Conservation (phyloP, 2,797 vertebrate species). For the Hoplostethus mediterraneus region DNA sequence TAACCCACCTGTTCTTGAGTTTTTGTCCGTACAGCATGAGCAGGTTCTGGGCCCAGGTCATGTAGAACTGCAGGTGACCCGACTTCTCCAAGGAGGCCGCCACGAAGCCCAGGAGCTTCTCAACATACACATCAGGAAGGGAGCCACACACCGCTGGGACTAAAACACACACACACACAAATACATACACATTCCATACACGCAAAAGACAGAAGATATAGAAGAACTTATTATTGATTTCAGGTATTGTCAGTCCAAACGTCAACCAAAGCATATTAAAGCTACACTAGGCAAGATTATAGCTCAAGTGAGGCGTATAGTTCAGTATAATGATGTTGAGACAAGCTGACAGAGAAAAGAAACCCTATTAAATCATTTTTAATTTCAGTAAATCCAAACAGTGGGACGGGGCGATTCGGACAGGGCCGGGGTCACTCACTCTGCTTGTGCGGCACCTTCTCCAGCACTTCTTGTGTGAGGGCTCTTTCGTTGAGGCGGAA, state of each 20-base stretch:
- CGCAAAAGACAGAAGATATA: constrained; percentile 1
- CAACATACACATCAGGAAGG: constrained; percentile 92
- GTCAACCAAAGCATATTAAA: background rate
- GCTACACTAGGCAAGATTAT: no score
- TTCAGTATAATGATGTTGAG: background rate
- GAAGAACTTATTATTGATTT: background rate
- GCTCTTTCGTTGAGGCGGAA: constrained; percentile 92
- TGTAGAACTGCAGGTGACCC: constrained; percentile 94
- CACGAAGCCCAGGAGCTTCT: constrained; percentile 91
- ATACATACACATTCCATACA: background rate
- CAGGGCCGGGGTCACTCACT: constrained; percentile 72
- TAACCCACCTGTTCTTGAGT: constrained; percentile 90
- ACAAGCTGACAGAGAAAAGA: background rate
- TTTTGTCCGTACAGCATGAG: constrained; percentile 92
- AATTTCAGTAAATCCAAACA: no score
- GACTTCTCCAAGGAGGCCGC: constrained; percentile 90
- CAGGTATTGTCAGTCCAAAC: background rate
- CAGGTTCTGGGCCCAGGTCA: constrained; percentile 90
- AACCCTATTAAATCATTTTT: background rate
- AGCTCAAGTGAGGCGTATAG: no score
- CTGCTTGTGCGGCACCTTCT: constrained; percentile 88
- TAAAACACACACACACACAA: constrained; percentile 57
- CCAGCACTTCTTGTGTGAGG: constrained; percentile 91
- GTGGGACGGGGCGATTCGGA: no score
- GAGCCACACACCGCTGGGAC: constrained; percentile 90